Evolutionary conservation across 2,797 vertebrate genomes (phyloP).

Genomic region (Odontamblyopus rebecca): DNA sequence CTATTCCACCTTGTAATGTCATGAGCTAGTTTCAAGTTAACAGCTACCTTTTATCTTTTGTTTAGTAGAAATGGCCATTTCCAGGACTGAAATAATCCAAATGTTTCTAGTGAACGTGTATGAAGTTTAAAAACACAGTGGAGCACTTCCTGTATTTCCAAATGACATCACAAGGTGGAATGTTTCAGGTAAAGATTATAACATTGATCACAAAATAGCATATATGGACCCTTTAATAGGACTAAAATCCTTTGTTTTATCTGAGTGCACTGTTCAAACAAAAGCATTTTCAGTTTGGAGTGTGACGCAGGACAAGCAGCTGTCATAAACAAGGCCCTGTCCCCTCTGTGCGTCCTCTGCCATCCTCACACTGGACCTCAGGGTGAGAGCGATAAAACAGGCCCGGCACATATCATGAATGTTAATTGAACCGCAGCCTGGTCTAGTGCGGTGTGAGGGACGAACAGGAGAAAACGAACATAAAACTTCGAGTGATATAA

Average conservation of each 20-base stretch:
- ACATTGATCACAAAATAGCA: too few species aligned
- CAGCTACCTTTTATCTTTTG: too few species aligned
- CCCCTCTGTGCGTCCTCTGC: slow-evolving; percentile 48
- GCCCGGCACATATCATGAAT: slow-evolving; percentile 48
- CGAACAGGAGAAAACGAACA: slow-evolving; percentile 46
- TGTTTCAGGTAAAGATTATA: too few species aligned
- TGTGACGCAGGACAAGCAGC: slow-evolving; percentile 52
- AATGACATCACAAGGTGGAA: too few species aligned
- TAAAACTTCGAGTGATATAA: slow-evolving; percentile 36
- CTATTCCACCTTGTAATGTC: too few species aligned
- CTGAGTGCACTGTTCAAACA: slow-evolving; percentile 9
- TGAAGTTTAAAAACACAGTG: too few species aligned
- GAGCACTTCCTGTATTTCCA: too few species aligned
- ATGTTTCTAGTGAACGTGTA: too few species aligned
- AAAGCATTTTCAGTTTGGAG: slow-evolving; percentile 20
- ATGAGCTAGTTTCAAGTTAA: too few species aligned
- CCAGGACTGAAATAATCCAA: too few species aligned
- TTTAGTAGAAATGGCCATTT: too few species aligned
- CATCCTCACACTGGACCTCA: slow-evolving; percentile 13
- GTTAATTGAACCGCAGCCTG: slow-evolving; percentile 56
- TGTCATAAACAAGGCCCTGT: slow-evolving; percentile 62
- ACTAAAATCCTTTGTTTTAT: slow-evolving; percentile 3
- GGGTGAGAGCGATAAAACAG: slow-evolving; percentile 51
- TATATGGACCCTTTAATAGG: background rate
- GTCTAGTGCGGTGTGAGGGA: slow-evolving; percentile 32